phyloP scores from a whole-genome alignment of 2,113 vertebrate genomes.

The Scopus umbretta region DNA sequence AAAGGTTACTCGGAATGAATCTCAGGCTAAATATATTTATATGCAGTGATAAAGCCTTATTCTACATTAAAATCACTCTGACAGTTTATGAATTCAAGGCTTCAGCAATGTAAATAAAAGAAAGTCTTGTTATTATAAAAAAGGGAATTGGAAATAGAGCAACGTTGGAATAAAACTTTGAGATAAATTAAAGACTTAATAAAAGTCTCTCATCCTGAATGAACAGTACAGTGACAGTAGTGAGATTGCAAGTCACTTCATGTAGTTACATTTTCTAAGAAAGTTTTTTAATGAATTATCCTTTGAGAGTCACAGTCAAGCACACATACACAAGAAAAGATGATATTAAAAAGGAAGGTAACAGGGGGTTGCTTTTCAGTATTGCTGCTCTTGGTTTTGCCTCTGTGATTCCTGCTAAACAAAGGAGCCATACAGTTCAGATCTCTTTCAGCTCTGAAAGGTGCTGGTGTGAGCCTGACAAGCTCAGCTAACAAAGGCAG shows the following conservation, averaged over 20 bases:
- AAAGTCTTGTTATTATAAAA: conserved; percentile 18
- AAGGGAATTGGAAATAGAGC: conserved; percentile 21
- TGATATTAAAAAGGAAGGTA: neutral
- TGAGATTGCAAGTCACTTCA: neutral
- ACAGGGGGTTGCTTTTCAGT: neutral
- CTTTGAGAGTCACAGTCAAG: conserved; percentile 19
- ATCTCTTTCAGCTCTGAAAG: neutral
- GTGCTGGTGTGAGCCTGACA: neutral
- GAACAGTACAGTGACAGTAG: neutral
- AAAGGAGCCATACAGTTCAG: neutral
- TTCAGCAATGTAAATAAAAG: conserved; percentile 51
- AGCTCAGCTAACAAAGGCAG: neutral
- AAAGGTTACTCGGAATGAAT: conserved; percentile 34
- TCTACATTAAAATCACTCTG: conserved; percentile 37
- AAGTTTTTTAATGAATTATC: conserved; percentile 1
- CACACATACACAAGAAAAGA: neutral
- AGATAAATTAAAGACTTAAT: conserved; percentile 23
- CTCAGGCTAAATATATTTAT: conserved; percentile 54
- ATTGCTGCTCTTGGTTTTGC: neutral
- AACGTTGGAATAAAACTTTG: conserved; percentile 26
- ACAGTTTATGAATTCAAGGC: conserved; percentile 37
- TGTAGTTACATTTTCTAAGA: neutral
- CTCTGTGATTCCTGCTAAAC: neutral
- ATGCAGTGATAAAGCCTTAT: conserved; percentile 36
- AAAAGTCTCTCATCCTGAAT: neutral